phyloP scores from a whole-genome alignment of 2,797 vertebrate genomes.

The Amazona ochrocephala region DNA sequence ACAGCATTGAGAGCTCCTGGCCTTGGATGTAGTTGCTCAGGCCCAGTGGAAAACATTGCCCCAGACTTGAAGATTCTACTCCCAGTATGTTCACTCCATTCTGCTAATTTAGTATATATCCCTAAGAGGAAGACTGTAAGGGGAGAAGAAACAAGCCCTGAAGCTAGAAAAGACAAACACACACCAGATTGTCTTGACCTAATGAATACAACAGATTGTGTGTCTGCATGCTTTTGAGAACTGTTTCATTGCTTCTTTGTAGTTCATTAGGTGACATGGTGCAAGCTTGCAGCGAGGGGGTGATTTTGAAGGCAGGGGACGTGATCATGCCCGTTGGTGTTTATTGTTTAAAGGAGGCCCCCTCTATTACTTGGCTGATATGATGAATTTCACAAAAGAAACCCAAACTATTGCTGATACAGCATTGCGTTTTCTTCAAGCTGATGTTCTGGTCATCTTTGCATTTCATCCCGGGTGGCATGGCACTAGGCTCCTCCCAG shows the following conservation, averaged over 20 bases:
- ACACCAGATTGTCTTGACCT: background rate
- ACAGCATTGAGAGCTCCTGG: background rate
- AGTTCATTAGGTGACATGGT: background rate
- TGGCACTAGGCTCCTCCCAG: background rate
- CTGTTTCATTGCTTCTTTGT: background rate
- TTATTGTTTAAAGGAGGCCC: background rate
- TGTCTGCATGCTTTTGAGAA: background rate
- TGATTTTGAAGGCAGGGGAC: background rate
- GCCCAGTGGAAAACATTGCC: background rate
- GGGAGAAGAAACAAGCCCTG: background rate
- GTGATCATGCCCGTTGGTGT: accelerated
- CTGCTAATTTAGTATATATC: background rate
- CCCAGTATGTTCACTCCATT: background rate
- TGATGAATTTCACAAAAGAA: background rate
- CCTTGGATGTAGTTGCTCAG: background rate
- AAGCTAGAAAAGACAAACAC: background rate
- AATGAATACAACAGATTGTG: background rate
- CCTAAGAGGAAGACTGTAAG: background rate
- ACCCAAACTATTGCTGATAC: background rate
- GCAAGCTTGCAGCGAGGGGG: accelerated
- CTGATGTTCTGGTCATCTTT: background rate
- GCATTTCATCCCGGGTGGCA: background rate
- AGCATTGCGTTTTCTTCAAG: background rate
- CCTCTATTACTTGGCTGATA: background rate
- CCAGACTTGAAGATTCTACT: background rate